Evolutionary conservation across 2,888 invertebrate genomes (phyloP).

Genomic region (Pilophorus perplexus): DNA sequence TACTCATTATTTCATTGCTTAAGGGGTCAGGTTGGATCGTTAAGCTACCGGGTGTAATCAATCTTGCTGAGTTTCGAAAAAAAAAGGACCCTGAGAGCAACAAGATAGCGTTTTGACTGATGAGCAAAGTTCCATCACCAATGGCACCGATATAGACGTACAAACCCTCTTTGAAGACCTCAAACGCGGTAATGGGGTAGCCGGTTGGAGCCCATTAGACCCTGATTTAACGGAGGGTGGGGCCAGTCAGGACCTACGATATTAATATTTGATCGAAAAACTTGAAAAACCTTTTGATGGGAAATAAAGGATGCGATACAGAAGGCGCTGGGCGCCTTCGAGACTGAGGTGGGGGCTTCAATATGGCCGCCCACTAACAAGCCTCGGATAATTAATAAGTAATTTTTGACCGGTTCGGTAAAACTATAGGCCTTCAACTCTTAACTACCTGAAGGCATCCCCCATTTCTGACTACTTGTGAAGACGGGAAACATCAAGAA

Average conservation of each 20-base stretch:
- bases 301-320: not conserved
- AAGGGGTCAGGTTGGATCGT: conserved; percentile 20
- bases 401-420: conserved; percentile 37
- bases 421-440: conserved; percentile 27
- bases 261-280: no score
- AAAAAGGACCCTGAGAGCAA: conserved; percentile 4
- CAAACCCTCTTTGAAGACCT: not conserved
- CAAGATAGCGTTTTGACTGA: conserved; percentile 15
- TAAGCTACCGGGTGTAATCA: conserved; percentile 25
- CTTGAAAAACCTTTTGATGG: not conserved
- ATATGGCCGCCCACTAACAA: conserved; percentile 36
- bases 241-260: no score
- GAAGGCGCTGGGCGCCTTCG: not conserved
- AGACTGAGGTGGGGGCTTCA: conserved; percentile 15
- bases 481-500: not conserved
- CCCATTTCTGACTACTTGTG: not conserved
- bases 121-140: conserved; percentile 30
- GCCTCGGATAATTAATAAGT: conserved; percentile 37
- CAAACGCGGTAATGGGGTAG: no score
- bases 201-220: conserved; percentile 20
- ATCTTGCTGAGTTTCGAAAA: conserved; percentile 21
- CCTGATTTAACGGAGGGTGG: not conserved
- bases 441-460: conserved; percentile 22
- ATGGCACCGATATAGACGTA: conserved; percentile 28
- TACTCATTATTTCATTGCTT: conserved; percentile 10